phyloP scores from a whole-genome alignment of 2,113 vertebrate genomes.

The Saguinus imperator region DNA sequence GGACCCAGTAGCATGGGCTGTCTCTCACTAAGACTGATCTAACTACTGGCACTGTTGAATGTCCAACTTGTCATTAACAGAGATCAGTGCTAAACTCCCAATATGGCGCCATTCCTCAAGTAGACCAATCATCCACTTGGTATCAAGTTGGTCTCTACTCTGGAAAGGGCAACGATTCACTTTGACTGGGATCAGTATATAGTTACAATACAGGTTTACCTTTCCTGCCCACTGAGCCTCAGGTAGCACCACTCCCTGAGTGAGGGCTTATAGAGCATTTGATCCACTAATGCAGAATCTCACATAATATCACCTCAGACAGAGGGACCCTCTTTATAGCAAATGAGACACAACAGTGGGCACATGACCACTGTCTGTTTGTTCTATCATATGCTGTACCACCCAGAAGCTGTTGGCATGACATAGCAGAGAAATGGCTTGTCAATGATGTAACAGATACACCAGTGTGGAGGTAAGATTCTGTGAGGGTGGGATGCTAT shows the following conservation, averaged over 20 bases:
- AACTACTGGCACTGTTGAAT: not conserved
- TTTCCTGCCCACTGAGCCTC: not conserved
- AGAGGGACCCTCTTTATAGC: not conserved
- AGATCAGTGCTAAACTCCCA: not conserved
- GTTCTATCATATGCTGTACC: not conserved
- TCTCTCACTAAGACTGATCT: not conserved
- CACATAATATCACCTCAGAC: not conserved
- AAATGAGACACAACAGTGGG: not conserved
- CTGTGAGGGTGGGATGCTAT: not conserved
- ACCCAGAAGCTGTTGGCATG: not conserved
- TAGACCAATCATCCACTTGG: not conserved
- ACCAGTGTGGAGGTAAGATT: not conserved
- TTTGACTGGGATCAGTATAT: not conserved
- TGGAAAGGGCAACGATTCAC: conserved; percentile 1
- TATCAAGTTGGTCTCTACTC: not conserved
- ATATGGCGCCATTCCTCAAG: not conserved
- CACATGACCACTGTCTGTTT: not conserved
- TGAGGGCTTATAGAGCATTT: not conserved
- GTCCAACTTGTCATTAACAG: not conserved
- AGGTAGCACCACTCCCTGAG: not conserved
- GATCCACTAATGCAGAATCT: not conserved
- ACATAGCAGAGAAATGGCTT: not conserved
- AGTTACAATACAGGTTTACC: not conserved
- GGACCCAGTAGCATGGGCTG: not conserved
- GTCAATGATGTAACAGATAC: not conserved